These are phyloP conservation scores for Strongylocentrotus purpuratus DNA, from an alignment of 35 echinoderm and acorn worm species.

Conservation along the genomic window DNA sequence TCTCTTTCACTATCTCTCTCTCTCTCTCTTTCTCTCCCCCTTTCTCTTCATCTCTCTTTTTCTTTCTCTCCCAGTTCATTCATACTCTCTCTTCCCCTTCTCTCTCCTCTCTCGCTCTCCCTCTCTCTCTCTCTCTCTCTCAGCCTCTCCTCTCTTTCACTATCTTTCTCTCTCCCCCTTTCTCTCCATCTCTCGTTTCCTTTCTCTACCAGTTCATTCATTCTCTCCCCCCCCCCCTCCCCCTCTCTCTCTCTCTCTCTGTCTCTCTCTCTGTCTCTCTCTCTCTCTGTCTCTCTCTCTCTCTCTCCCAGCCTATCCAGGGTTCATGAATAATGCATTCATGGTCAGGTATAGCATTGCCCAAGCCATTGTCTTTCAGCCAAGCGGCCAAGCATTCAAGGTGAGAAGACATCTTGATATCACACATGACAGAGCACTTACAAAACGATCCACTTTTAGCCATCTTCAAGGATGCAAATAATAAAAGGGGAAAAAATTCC, in stretches of 20 bases:
- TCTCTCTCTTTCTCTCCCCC: not conserved
- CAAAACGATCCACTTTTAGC: not conserved
- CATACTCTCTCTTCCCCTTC: not conserved
- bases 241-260: too few relatives aligned
- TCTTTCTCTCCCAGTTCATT: not conserved
- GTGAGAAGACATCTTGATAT: not conserved
- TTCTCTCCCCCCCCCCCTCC: too few relatives aligned
- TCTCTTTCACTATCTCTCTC: too few relatives aligned
- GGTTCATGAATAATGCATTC: too few relatives aligned
- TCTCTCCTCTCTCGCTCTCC: not conserved
- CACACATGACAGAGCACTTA: not conserved
- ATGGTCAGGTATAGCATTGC: too few relatives aligned
- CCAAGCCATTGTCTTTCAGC: not conserved
- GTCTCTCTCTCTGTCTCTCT: too few relatives aligned
- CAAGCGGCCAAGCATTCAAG: not conserved
- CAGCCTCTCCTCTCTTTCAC: too few relatives aligned
- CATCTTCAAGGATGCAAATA: not conserved
- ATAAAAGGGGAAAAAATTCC: not conserved
- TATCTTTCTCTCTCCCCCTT: not conserved
- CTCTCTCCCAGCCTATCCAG: too few relatives aligned
- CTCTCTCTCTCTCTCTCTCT: too few relatives aligned
- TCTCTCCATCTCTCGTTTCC: not conserved
- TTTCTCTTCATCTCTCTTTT: not conserved
- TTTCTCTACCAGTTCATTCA: too few relatives aligned
- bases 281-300: too few relatives aligned